These are phyloP conservation scores for Sarcophaga rosellei DNA, from an alignment of 2,888 invertebrate species.

Conservation along the genomic window DNA sequence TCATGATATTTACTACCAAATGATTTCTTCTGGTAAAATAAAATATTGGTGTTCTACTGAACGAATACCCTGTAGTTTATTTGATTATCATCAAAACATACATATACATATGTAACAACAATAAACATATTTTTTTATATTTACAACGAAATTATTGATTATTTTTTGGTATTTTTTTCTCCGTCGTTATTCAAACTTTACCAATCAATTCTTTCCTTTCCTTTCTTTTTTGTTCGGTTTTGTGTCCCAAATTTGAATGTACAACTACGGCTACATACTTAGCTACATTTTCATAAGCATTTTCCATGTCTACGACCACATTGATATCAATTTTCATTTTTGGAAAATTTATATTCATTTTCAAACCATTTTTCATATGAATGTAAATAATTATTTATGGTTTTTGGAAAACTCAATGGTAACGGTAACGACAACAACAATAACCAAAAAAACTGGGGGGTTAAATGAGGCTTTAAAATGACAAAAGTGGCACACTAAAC, in stretches of 20 bases:
- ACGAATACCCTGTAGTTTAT: too few species aligned
- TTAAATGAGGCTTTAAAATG: neutral
- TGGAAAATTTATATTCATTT: conserved; percentile 34
- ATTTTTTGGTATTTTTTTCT: conserved; percentile 1
- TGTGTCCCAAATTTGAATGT: conserved; percentile 28
- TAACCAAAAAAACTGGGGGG: neutral
- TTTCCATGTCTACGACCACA: neutral
- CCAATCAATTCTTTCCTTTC: neutral
- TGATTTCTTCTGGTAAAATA: too few species aligned
- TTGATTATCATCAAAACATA: too few species aligned
- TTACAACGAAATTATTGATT: conserved; percentile 48
- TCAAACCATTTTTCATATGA: conserved; percentile 41
- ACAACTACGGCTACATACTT: neutral
- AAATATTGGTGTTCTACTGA: too few species aligned
- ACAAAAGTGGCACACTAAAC: neutral
- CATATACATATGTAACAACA: too few species aligned
- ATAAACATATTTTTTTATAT: conserved; percentile 12
- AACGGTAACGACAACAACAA: neutral
- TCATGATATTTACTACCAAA: too few species aligned
- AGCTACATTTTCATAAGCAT: neutral
- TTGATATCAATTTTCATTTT: conserved; percentile 20
- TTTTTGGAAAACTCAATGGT: neutral
- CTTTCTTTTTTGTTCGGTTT: neutral
- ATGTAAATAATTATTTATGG: conserved; percentile 64
- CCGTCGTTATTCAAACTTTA: neutral